Conservation (phyloP, 64 coral and sea anemone species). For the Pachyseris speciosa region DNA sequence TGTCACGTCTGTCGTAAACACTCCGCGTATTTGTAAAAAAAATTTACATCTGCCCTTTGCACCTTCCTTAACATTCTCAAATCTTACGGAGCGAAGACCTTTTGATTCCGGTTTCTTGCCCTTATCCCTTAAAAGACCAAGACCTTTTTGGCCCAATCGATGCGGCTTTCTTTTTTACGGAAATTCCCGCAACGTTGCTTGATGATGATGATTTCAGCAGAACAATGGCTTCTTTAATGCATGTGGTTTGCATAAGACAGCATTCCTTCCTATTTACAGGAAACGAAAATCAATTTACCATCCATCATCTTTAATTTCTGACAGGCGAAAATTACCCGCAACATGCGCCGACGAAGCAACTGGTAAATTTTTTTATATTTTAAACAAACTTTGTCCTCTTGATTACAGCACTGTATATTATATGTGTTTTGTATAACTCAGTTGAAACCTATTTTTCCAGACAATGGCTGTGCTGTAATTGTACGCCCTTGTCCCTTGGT, state of each 20-base stretch:
- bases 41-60: background rate
- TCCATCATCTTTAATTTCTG: constrained; percentile 69
- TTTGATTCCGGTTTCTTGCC: background rate
- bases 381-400: no score
- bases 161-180: background rate
- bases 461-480: background rate
- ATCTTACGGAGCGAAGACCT: background rate
- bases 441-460: background rate
- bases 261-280: constrained; percentile 22
- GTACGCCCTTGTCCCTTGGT: background rate
- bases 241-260: constrained; percentile 52
- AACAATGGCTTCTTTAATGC: background rate
- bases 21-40: background rate
- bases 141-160: background rate
- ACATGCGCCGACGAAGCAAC: background rate
- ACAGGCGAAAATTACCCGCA: constrained; percentile 3
- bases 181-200: constrained; percentile 8
- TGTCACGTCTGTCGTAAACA: constrained; percentile 8
- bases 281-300: constrained; percentile 63
- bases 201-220: background rate
- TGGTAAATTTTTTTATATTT: no score
- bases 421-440: no score
- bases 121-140: background rate
- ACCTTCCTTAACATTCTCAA: background rate
- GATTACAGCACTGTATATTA: no score